These are phyloP conservation scores for Xanthostigma xanthostigma DNA, from an alignment of 2,888 invertebrate genomes.

Conservation along the genomic window DNA sequence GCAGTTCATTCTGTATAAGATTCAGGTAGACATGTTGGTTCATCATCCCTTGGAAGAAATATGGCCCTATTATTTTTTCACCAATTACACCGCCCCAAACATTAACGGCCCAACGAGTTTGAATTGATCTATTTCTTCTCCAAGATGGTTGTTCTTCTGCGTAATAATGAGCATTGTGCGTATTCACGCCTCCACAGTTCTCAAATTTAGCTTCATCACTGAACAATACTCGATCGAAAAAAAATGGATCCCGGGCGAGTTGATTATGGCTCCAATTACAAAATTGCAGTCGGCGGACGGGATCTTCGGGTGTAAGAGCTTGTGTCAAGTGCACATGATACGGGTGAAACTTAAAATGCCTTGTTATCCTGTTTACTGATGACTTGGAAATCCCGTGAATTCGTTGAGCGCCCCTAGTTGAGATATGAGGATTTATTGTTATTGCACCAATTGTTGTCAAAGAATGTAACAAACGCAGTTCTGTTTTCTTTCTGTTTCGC, in stretches of 20 bases:
- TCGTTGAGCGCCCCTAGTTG: too few relatives aligned
- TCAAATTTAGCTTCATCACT: constrained; percentile 7
- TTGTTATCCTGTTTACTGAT: too few relatives aligned
- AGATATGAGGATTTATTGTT: too few relatives aligned
- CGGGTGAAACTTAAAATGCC: too few relatives aligned
- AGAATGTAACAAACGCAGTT: too few relatives aligned
- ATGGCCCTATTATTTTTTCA: constrained; percentile 10
- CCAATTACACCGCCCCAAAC: constrained; percentile 3
- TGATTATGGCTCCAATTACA: constrained; percentile 9
- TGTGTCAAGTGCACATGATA: too few relatives aligned
- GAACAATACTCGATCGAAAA: constrained; percentile 7
- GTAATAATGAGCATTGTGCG: constrained; percentile 5
- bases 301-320: too few relatives aligned
- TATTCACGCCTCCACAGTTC: constrained; percentile 6
- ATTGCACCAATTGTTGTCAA: too few relatives aligned
- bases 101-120: constrained; percentile 3
- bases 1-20: constrained; percentile 11
- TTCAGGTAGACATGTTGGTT: constrained; percentile 12
- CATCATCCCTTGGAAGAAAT: constrained; percentile 12
- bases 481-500: too few relatives aligned
- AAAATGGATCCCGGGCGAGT: constrained; percentile 5
- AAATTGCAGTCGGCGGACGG: constrained; percentile 10
- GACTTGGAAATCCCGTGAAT: too few relatives aligned
- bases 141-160: background rate
- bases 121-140: background rate